A percentile compares a stretch with the other conserved stretches of the same genome.
These are phyloP conservation scores for Macquaria ambigua DNA, from an alignment of 2,113 vertebrate species.

Conservation along the genomic window DNA sequence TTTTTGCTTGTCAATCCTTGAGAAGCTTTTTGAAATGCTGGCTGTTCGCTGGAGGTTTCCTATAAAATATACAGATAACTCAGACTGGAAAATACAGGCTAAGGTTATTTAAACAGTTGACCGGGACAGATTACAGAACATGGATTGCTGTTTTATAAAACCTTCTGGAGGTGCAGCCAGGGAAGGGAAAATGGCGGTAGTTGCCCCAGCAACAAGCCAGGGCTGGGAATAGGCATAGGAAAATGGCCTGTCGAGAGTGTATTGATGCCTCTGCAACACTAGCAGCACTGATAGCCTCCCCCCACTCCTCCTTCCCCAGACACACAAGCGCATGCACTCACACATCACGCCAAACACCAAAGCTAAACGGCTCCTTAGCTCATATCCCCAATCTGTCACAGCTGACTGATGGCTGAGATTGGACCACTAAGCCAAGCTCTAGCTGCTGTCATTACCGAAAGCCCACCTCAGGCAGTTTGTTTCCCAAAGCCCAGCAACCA, in stretches of 20 bases:
- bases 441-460: slow-evolving; percentile 78
- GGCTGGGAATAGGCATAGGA: slow-evolving; percentile 80
- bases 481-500: slow-evolving; percentile 53
- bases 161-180: slow-evolving; percentile 67
- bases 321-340: slow-evolving; percentile 58
- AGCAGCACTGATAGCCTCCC: slow-evolving; percentile 71
- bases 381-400: slow-evolving; percentile 84
- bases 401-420: slow-evolving; percentile 83
- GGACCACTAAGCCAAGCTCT: slow-evolving; percentile 78
- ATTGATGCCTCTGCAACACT: slow-evolving; percentile 86
- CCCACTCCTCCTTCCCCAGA: slow-evolving; percentile 43
- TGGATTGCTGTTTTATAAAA: slow-evolving; percentile 53
- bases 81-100: neutral
- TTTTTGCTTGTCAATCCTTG: slow-evolving; percentile 4
- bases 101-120: slow-evolving; percentile 21
- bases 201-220: slow-evolving; percentile 86
- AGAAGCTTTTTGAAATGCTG: neutral
- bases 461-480: slow-evolving; percentile 79
- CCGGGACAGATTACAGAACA: slow-evolving; percentile 13
- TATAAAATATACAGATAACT: slow-evolving; percentile 1
- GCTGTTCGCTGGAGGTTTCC: slow-evolving; percentile 1
- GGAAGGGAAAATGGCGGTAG: slow-evolving; percentile 82
- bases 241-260: slow-evolving; percentile 85
- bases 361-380: slow-evolving; percentile 82
- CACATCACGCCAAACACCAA: slow-evolving; percentile 69